These are phyloP conservation scores for Neomicropteryx cornuta DNA, from an alignment of 1,140 invertebrate genomes.

Conservation along the genomic window DNA sequence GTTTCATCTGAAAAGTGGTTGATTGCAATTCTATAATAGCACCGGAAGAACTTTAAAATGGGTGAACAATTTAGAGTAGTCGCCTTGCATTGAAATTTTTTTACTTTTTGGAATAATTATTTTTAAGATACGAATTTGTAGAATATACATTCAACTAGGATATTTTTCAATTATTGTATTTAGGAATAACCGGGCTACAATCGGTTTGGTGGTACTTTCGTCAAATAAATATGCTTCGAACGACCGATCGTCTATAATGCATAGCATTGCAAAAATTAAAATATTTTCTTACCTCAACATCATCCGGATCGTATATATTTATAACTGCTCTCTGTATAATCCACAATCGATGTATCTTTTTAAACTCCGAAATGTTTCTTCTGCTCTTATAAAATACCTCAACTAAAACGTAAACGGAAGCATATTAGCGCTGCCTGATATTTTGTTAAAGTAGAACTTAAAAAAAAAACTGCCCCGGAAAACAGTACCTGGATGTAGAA, in stretches of 20 bases:
- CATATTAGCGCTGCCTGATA: not conserved
- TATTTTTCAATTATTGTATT: not conserved
- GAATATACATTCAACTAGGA: no score
- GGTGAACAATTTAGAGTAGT: no score
- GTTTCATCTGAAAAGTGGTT: no score
- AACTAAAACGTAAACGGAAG: constrained; percentile 8
- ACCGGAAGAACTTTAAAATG: no score
- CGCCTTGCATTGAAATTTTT: no score
- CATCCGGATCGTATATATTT: constrained; percentile 11
- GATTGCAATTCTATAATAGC: no score
- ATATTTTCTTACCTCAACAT: constrained; percentile 11
- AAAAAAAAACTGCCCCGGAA: not conserved
- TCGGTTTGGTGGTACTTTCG: not conserved
- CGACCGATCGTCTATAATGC: no score
- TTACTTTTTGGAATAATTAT: no score
- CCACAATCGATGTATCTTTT: constrained; percentile 9
- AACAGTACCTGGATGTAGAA: constrained; percentile 18
- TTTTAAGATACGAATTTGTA: no score
- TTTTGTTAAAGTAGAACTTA: not conserved
- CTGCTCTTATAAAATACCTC: constrained; percentile 11
- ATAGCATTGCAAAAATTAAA: no score
- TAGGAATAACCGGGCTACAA: not conserved
- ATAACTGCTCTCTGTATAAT: constrained; percentile 8
- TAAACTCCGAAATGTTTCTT: constrained; percentile 7
- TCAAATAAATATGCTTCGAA: no score